These are phyloP conservation scores for Eupithecia insigniata DNA, from an alignment of 2,888 invertebrate genomes.

Conservation along the genomic window DNA sequence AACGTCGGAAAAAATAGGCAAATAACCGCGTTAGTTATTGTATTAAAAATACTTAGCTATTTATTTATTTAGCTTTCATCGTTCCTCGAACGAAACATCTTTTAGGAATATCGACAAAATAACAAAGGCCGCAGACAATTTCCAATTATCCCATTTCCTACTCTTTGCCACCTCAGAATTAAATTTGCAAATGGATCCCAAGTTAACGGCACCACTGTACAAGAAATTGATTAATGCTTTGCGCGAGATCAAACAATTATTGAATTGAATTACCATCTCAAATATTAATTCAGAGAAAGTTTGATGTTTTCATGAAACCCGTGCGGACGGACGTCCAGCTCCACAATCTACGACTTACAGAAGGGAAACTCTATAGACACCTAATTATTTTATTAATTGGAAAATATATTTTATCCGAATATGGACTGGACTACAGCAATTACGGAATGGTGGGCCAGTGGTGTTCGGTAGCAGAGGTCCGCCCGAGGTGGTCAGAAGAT, in stretches of 20 bases:
- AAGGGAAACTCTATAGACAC: background rate
- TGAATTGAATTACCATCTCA: conserved; percentile 70
- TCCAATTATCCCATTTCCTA: conserved; percentile 39
- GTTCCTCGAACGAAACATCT: conserved; percentile 1
- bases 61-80: background rate
- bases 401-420: background rate
- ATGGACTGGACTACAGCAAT: no score
- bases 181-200: conserved; percentile 75
- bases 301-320: conserved; percentile 32
- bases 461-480: no score
- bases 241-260: conserved; percentile 74
- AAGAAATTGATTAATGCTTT: conserved; percentile 77
- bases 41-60: no score
- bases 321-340: background rate
- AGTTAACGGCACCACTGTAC: conserved; percentile 72
- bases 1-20: no score
- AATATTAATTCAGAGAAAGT: conserved; percentile 40
- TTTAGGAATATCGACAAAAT: conserved; percentile 1
- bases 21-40: no score
- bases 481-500: no score
- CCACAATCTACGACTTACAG: background rate
- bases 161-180: conserved; percentile 61
- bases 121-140: conserved; percentile 5
- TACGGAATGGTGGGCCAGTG: no score
- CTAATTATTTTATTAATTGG: background rate